phyloP scores from a whole-genome alignment of 2,888 invertebrate genomes.

The Chrysolina americana region DNA sequence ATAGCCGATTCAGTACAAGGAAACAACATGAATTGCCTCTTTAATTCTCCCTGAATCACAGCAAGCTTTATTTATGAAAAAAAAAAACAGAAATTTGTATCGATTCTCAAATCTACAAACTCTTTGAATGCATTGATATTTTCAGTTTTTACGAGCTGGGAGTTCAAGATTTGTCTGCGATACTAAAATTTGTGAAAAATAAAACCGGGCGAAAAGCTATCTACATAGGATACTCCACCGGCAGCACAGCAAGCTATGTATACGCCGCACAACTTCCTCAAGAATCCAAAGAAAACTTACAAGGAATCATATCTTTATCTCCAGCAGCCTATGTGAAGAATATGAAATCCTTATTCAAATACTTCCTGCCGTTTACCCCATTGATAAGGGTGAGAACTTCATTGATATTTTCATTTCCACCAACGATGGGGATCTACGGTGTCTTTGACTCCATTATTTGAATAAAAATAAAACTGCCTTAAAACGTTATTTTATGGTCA shows the following conservation, averaged over 20 bases:
- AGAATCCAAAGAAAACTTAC: constrained; percentile 32
- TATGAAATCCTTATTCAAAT: constrained; percentile 16
- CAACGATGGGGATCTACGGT: not conserved
- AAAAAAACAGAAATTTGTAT: too few species aligned
- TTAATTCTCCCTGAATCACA: too few species aligned
- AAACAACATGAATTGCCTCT: too few species aligned
- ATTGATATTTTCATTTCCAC: too few species aligned
- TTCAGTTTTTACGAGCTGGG: constrained; percentile 46
- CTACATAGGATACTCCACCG: constrained; percentile 47
- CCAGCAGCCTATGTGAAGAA: constrained; percentile 32
- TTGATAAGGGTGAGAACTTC: constrained; percentile 4
- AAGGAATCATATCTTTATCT: constrained; percentile 35
- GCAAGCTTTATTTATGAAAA: too few species aligned
- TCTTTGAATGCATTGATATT: not conserved
- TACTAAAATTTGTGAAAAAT: constrained; percentile 29
- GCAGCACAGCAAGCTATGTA: constrained; percentile 38
- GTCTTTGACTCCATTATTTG: too few species aligned
- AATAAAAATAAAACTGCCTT: not conserved
- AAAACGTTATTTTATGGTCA: too few species aligned
- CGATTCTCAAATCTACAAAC: too few species aligned
- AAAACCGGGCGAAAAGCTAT: constrained; percentile 34
- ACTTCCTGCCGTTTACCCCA: not conserved
- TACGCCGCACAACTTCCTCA: constrained; percentile 31
- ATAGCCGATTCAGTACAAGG: too few species aligned
- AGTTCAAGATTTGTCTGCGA: constrained; percentile 35